Conservation (phyloP, 2,888 invertebrate genomes). For the Dicyrtoma fusca region DNA sequence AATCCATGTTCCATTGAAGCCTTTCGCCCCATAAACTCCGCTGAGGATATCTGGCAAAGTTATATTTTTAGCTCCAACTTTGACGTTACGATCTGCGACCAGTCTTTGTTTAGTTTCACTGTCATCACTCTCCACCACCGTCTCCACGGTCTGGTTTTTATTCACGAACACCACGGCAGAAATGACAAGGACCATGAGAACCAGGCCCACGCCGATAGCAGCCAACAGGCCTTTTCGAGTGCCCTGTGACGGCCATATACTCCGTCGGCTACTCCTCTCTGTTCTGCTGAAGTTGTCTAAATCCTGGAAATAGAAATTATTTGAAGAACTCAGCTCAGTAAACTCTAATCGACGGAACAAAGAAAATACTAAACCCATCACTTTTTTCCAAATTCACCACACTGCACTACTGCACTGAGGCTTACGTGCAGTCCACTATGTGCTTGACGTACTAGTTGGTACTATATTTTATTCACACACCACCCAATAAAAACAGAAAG, state of each 20-base stretch:
- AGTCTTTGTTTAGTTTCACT: slow-evolving; percentile 20
- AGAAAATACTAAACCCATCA: neutral
- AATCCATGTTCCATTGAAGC: slow-evolving; percentile 82
- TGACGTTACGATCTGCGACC: neutral
- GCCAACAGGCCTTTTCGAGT: slow-evolving; percentile 61
- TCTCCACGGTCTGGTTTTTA: slow-evolving; percentile 45
- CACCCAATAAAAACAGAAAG: no score
- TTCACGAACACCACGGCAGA: slow-evolving; percentile 66
- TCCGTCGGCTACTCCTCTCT: neutral
- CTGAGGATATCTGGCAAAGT: slow-evolving; percentile 73
- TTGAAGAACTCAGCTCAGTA: neutral
- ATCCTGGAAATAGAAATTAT: slow-evolving; percentile 27
- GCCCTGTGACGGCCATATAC: slow-evolving; percentile 19
- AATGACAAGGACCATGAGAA: slow-evolving; percentile 67
- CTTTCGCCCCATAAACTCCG: slow-evolving; percentile 68
- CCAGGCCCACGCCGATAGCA: slow-evolving; percentile 65
- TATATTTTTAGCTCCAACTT: slow-evolving; percentile 59
- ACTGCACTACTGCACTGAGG: neutral
- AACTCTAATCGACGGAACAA: neutral
- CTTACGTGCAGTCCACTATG: no score
- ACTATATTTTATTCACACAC: no score
- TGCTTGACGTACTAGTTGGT: no score
- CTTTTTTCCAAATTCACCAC: neutral
- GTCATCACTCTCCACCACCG: neutral
- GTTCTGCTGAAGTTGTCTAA: neutral